Evolutionary conservation across 2,797 vertebrate species (phyloP).

Genomic region (Myotis findleyi): DNA sequence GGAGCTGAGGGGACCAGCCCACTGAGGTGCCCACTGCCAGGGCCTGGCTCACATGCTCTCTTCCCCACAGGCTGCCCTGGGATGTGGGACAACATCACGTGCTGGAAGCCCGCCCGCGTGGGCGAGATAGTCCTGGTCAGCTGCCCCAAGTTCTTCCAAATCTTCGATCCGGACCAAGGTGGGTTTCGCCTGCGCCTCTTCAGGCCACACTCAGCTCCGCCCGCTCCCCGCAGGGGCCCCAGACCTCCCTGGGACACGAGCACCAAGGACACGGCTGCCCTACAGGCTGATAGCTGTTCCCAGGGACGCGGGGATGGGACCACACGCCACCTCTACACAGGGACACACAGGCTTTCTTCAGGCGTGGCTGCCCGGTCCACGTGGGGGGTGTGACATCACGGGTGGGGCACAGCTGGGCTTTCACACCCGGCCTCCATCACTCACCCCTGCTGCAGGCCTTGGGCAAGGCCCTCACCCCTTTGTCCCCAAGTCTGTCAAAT

Average conservation of each 20-base stretch:
- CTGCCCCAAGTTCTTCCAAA: slow-evolving; percentile 94
- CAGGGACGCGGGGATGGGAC: neutral
- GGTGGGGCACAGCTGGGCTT: neutral
- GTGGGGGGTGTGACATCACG: rapidly evolving
- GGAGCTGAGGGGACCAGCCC: neutral
- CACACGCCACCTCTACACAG: rapidly evolving
- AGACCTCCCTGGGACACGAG: neutral
- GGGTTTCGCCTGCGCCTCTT: neutral
- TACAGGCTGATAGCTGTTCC: neutral
- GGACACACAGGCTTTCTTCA: neutral
- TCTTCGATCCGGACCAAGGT: slow-evolving; percentile 86
- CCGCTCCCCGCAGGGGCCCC: rapidly evolving
- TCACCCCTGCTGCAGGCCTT: rapidly evolving
- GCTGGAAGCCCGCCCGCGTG: slow-evolving; percentile 93
- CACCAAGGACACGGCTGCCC: rapidly evolving
- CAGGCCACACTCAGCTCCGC: neutral
- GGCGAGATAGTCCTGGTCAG: slow-evolving; percentile 93
- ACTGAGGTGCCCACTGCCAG: too few relatives aligned
- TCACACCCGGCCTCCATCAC: neutral
- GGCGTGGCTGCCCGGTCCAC: rapidly evolving
- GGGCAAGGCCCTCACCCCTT: neutral
- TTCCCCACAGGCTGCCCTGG: slow-evolving; percentile 91
- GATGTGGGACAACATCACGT: slow-evolving; percentile 98
- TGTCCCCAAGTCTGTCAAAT: neutral
- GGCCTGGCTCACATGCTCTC: neutral